Evolutionary conservation across 2,113 vertebrate genomes (phyloP).

Genomic region (Narcine bancroftii): DNA sequence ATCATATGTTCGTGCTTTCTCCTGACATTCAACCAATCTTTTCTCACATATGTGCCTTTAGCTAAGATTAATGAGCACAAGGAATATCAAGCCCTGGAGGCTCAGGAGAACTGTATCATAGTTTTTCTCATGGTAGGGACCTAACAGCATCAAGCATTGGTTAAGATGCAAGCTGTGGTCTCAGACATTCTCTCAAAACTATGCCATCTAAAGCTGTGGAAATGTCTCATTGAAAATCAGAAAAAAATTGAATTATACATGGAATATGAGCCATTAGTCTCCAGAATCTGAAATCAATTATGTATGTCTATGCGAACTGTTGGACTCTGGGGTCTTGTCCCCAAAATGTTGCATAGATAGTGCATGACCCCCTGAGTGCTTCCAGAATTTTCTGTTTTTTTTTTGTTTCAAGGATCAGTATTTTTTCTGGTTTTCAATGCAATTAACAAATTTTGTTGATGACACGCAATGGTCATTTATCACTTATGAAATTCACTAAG

Average conservation of each 20-base stretch:
- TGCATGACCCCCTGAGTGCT: too few relatives aligned
- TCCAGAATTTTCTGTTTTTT: too few relatives aligned
- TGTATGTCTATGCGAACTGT: too few relatives aligned
- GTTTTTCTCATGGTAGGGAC: slow-evolving; percentile 21
- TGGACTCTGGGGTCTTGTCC: too few relatives aligned
- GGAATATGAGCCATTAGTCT: background rate
- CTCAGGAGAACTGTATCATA: background rate
- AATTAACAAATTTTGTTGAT: background rate
- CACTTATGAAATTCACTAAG: background rate
- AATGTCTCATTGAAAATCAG: background rate
- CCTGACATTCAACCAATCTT: slow-evolving; percentile 14
- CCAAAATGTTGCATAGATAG: too few relatives aligned
- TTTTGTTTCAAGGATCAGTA: too few relatives aligned
- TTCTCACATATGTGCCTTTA: background rate
- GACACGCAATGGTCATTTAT: background rate
- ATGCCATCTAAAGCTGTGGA: background rate
- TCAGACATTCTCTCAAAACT: background rate
- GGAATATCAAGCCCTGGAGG: background rate
- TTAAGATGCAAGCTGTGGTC: background rate
- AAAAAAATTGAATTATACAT: background rate
- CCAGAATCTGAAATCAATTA: background rate
- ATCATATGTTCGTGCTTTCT: slow-evolving; percentile 24
- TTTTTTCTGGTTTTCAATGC: too few relatives aligned
- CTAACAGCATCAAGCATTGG: background rate
- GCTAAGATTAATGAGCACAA: background rate